Conservation (phyloP, 2,888 invertebrate genomes). For the Ectobius pallidus region DNA sequence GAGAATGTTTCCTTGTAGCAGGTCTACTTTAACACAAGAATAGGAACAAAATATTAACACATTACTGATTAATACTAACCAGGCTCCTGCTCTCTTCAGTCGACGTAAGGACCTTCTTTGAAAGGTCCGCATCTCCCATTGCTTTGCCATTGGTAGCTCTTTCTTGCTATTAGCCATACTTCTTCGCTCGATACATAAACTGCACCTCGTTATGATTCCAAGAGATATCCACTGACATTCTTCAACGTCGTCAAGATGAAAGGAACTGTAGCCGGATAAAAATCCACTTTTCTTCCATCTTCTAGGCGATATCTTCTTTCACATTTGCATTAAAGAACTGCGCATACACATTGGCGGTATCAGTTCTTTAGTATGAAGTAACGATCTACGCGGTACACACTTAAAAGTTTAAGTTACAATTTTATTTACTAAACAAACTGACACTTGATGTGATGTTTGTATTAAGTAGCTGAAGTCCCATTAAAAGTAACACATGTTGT, state of each 20-base stretch:
- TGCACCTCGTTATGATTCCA: not conserved
- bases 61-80: too few species aligned
- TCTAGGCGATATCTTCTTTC: not conserved
- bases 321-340: not conserved
- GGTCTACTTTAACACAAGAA: too few species aligned
- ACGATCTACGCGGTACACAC: too few species aligned
- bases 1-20: too few species aligned
- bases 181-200: not conserved
- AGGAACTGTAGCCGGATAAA: not conserved
- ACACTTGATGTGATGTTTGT: too few species aligned
- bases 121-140: slow-evolving; percentile 48
- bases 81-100: slow-evolving; percentile 38
- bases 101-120: slow-evolving; percentile 46
- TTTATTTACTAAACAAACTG: too few species aligned
- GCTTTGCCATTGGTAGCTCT: slow-evolving; percentile 39
- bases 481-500: too few species aligned
- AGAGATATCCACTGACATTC: not conserved
- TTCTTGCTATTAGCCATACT: slow-evolving; percentile 12
- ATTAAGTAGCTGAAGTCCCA: too few species aligned
- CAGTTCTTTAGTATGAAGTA: too few species aligned
- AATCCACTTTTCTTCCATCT: not conserved
- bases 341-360: too few species aligned
- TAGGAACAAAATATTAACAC: too few species aligned
- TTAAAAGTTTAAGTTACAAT: too few species aligned
- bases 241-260: not conserved